Base-by-base conservation (phyloP, 2,113 vertebrate genomes). In the Megaptera novaeangliae region DNA sequence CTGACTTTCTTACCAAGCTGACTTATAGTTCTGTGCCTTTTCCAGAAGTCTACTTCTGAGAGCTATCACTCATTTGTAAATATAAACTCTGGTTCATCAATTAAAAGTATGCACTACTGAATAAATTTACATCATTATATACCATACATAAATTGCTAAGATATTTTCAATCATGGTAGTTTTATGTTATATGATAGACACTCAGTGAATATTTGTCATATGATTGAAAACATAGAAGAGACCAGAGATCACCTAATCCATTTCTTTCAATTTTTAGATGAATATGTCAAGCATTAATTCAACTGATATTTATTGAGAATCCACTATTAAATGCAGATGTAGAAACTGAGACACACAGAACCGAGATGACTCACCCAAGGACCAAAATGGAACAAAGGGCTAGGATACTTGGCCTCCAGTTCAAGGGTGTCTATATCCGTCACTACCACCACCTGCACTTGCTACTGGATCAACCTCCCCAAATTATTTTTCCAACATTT, bases 1-100 rank as follows among this genome's bases (percentile, higher is more conserved):
- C 15, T 92, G 21, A 93, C 39, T 91, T 96, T 83, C 68, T 92
- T 72, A 44, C 41, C 39, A 96, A 78, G 13, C 27, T 96, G 57
- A 71, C 74, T 68, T 82, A 44, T 14, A 94, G 7, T 17, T 59
- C 15, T 39, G 5, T 80, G 25, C 0, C 29, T 94, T 96, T 81
- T 52, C 55, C 59, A 81, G n/a, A 14, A 27, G 27, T 59, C 49
- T 84, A 36, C 31, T 94, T 90, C 20, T 78, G 17, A 86, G 9
- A 84, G 4, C 29, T 87, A 59, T 61, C 44, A 82, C 74, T 96
- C 31, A 75, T 75, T 80, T 91, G 3, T 69, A 75, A 96, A 92
- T 41, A 63, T 5, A 87, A 85, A 61, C 5, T 81, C 64, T 55
- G 81, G 17, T 71, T 75, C 10, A 46, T 75, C 21, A 72, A 44